These are phyloP conservation scores for Drosophila bocqueti DNA, from an alignment of 1,140 invertebrate species.

Conservation along the genomic window DNA sequence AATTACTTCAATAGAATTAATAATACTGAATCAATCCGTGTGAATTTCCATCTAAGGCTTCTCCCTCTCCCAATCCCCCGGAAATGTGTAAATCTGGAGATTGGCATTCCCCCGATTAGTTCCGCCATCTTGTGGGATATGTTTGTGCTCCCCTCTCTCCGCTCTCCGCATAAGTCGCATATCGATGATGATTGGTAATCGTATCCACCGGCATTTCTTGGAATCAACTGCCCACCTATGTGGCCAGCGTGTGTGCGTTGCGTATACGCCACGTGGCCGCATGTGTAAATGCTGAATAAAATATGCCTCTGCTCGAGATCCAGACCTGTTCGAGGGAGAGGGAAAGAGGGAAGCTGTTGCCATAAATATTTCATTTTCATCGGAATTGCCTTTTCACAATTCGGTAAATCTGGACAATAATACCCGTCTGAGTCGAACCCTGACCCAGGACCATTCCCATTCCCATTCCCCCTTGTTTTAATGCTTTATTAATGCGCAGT, in stretches of 20 bases:
- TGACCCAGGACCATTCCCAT: background rate
- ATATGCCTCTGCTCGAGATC: constrained; percentile 1
- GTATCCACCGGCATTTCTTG: constrained; percentile 18
- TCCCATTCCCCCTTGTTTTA: constrained; percentile 19
- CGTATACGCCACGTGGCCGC: constrained; percentile 36
- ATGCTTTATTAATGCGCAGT: constrained; percentile 37
- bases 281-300: constrained; percentile 35
- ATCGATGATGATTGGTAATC: constrained; percentile 41
- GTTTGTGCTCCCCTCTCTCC: background rate
- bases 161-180: constrained; percentile 19
- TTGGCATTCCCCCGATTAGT: constrained; percentile 14
- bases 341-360: background rate
- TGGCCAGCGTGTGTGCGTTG: constrained; percentile 1
- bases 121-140: constrained; percentile 7
- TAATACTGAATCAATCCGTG: background rate
- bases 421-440: no score
- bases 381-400: constrained; percentile 49
- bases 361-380: constrained; percentile 50
- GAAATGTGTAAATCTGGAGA: background rate
- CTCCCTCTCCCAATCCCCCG: background rate
- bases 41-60: constrained; percentile 1
- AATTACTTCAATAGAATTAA: background rate
- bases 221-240: constrained; percentile 13
- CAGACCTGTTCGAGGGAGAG: background rate
- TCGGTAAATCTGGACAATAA: no score